phyloP scores from a whole-genome alignment of 2,888 invertebrate species.

The Euplexia lucipara region DNA sequence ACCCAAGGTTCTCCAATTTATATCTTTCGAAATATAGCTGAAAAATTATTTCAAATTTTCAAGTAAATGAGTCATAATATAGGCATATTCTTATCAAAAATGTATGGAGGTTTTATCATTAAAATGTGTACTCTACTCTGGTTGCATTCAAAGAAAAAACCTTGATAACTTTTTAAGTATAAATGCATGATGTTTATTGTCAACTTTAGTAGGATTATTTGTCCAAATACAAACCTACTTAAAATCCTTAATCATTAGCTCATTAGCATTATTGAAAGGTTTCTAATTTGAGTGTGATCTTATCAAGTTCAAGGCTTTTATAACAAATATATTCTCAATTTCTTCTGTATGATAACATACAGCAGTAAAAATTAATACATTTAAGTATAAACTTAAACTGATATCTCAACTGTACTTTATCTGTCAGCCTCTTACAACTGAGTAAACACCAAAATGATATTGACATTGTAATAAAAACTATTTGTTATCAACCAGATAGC shows the following conservation, averaged over 20 bases:
- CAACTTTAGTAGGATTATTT: background rate
- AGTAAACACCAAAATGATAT: constrained; percentile 34
- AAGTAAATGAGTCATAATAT: constrained; percentile 11
- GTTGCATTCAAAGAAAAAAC: background rate
- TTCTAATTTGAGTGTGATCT: constrained; percentile 18
- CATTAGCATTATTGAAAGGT: constrained; percentile 46
- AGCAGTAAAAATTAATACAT: too few species aligned
- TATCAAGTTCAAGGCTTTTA: background rate
- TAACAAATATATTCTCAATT: too few species aligned
- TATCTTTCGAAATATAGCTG: background rate
- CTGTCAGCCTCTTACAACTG: constrained; percentile 13
- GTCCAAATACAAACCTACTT: too few species aligned
- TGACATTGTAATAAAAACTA: constrained; percentile 46
- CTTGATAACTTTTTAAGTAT: background rate
- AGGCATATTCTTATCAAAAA: constrained; percentile 23
- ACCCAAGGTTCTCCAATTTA: background rate
- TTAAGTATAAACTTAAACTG: too few species aligned
- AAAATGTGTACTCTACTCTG: too few species aligned
- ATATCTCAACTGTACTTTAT: constrained; percentile 27
- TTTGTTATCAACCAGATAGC: constrained; percentile 40
- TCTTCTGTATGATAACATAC: too few species aligned
- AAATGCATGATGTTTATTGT: background rate
- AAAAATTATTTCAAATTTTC: background rate
- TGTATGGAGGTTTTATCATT: constrained; percentile 3
- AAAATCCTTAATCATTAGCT: constrained; percentile 26